Evolutionary conservation across 2,888 invertebrate genomes (phyloP), one percentile per base, ranked within the genome.

Genomic region (Lithophane socia): DNA sequence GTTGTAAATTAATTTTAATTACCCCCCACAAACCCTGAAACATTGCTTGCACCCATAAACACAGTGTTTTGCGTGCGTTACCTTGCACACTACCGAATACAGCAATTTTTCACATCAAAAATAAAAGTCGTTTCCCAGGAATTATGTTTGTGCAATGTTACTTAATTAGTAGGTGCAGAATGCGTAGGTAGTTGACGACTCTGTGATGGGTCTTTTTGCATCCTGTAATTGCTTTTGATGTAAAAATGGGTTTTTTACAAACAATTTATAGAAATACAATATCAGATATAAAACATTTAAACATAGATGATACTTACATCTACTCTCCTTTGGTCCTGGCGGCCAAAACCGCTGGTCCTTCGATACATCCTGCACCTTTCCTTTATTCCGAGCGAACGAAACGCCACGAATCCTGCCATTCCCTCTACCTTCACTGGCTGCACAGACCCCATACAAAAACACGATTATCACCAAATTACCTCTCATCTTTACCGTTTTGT

Each of bases 291-390:
- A 58, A 24, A 58, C 8, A 47, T 12, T 65, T 10, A 24, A 24
- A 10, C 5, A 44, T 42, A 37, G 37, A 18, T 54, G 8, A 9
- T 83, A 94, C 96, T 96, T 89, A 96, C 96, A 96, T 81, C 95
- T 88, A 75, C 94, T 93, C 76, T 96, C 96, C 79, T 95, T 96
- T 56, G 93, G 93, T n/a, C 84, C 83, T 9, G 93, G 91, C 0
- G 93, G 93, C 96, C 96, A 95, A 87, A 96, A 94, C 18, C 90
- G 91, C 0, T 89, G 79, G 58, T 93, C 92, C 24, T 78, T 90
- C 84, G 63, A 80, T 83, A 69, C 52, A 37, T 75, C 73, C 82
- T 93, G 58, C 83, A 86, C 18, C 29, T 79, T 74, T 42, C 68
- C 69, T 3, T 47, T 61, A 18, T 60, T 71, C 44, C 79, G 72